Evolutionary conservation across 1,140 invertebrate genomes (phyloP).

Genomic region (Drosophila arawakana): DNA sequence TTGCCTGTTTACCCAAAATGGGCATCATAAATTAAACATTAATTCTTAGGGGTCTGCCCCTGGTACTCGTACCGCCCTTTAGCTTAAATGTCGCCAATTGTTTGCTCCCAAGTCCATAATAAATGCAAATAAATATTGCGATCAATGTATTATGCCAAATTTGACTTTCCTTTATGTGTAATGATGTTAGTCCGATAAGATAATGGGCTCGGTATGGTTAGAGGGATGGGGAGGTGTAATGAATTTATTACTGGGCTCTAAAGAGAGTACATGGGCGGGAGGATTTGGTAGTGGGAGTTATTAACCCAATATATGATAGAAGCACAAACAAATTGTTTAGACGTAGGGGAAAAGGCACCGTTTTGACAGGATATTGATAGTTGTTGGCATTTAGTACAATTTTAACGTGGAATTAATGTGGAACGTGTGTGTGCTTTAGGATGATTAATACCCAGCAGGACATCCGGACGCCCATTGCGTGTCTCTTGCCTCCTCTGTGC

Average conservation of each 20-base stretch:
- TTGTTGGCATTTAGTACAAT: slow-evolving; percentile 66
- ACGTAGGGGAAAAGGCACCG: neutral
- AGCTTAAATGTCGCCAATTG: neutral
- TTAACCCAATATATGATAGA: slow-evolving; percentile 16
- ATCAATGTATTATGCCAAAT: slow-evolving; percentile 66
- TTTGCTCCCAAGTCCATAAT: neutral
- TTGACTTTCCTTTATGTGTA: slow-evolving; percentile 19
- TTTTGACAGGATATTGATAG: slow-evolving; percentile 59
- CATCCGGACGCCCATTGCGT: slow-evolving; percentile 31
- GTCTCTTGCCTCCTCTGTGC: neutral
- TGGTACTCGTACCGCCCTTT: neutral
- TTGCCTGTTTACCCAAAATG: slow-evolving; percentile 31
- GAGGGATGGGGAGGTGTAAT: slow-evolving; percentile 29
- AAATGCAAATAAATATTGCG: slow-evolving; percentile 55
- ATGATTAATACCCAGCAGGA: slow-evolving; percentile 71
- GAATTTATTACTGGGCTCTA: slow-evolving; percentile 54
- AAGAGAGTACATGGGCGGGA: slow-evolving; percentile 44
- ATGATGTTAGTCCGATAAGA: slow-evolving; percentile 69
- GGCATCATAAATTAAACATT: slow-evolving; percentile 38
- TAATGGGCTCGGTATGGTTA: slow-evolving; percentile 20
- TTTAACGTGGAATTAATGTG: slow-evolving; percentile 66
- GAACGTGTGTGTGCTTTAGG: slow-evolving; percentile 24
- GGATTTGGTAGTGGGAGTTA: slow-evolving; percentile 29
- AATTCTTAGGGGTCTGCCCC: slow-evolving; percentile 17
- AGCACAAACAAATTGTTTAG: slow-evolving; percentile 1